phyloP scores from a whole-genome alignment of 2,797 vertebrate genomes.

The Mycteria americana region DNA sequence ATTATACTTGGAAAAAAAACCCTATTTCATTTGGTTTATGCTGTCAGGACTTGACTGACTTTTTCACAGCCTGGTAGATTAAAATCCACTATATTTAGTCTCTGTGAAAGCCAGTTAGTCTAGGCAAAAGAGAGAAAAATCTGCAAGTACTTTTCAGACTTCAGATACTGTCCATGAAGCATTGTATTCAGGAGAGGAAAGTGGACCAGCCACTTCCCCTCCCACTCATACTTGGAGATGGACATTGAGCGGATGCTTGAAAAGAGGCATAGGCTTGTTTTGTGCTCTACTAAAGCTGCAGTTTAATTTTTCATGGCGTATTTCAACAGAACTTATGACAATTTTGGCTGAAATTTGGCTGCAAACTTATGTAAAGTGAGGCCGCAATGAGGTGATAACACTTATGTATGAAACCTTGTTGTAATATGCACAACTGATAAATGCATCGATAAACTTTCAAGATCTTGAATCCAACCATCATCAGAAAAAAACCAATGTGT shows the following conservation, averaged over 20 bases:
- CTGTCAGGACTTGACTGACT: background rate
- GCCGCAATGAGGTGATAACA: background rate
- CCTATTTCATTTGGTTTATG: background rate
- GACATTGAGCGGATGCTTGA: background rate
- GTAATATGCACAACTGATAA: background rate
- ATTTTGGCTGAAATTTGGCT: background rate
- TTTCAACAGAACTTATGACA: background rate
- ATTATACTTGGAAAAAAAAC: background rate
- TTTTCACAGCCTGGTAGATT: background rate
- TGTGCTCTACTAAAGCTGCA: background rate
- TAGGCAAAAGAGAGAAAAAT: background rate
- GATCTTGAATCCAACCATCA: background rate
- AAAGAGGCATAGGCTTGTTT: background rate
- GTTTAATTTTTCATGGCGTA: background rate
- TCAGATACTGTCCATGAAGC: background rate
- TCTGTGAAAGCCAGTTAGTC: background rate
- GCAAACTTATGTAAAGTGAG: background rate
- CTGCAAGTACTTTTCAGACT: background rate
- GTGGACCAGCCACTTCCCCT: background rate
- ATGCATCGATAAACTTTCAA: background rate
- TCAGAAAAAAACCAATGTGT: background rate
- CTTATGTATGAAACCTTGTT: background rate
- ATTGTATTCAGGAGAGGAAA: background rate
- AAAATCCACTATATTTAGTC: background rate
- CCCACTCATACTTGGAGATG: background rate